phyloP scores from a whole-genome alignment of 2,888 invertebrate species.

The Eristalis intricaria region DNA sequence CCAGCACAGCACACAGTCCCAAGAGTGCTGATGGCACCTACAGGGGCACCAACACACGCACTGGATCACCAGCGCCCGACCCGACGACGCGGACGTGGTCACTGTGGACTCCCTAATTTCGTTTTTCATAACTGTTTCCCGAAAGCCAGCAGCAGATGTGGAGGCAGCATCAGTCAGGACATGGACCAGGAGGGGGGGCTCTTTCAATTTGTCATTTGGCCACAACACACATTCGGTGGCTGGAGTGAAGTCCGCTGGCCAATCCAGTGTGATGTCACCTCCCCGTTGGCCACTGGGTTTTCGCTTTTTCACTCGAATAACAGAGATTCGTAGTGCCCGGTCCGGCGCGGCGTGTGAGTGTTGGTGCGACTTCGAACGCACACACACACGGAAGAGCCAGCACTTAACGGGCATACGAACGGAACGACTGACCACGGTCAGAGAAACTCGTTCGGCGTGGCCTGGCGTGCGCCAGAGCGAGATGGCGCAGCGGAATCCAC shows the following conservation, averaged over 20 bases:
- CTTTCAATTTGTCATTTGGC: slow-evolving; percentile 71
- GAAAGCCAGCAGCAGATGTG: slow-evolving; percentile 21
- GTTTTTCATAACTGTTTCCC: slow-evolving; percentile 60
- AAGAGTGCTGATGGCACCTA: not conserved
- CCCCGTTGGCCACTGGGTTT: slow-evolving; percentile 71
- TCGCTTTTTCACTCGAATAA: slow-evolving; percentile 66
- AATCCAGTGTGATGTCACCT: slow-evolving; percentile 74
- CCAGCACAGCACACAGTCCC: not conserved
- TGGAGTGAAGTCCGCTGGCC: slow-evolving; percentile 72
- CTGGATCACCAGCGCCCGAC: slow-evolving; percentile 16
- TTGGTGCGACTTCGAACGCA: slow-evolving; percentile 54
- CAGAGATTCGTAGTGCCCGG: slow-evolving; percentile 67
- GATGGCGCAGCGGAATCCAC: slow-evolving; percentile 52
- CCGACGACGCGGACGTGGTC: slow-evolving; percentile 57
- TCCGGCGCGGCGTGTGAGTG: slow-evolving; percentile 31
- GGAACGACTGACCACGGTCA: slow-evolving; percentile 70
- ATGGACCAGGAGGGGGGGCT: slow-evolving; percentile 22
- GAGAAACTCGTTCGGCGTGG: slow-evolving; percentile 54
- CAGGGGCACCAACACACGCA: slow-evolving; percentile 40
- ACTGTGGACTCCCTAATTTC: slow-evolving; percentile 62
- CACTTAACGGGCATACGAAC: slow-evolving; percentile 65
- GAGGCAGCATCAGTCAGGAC: not conserved
- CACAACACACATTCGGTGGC: slow-evolving; percentile 63
- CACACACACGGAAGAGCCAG: slow-evolving; percentile 50
- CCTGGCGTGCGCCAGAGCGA: slow-evolving; percentile 35